Percentiles rank a stretch among this genome's conserved stretches.
Evolutionary conservation across 2,888 invertebrate genomes (phyloP).

Genomic region (Lithophane semibrunnea): DNA sequence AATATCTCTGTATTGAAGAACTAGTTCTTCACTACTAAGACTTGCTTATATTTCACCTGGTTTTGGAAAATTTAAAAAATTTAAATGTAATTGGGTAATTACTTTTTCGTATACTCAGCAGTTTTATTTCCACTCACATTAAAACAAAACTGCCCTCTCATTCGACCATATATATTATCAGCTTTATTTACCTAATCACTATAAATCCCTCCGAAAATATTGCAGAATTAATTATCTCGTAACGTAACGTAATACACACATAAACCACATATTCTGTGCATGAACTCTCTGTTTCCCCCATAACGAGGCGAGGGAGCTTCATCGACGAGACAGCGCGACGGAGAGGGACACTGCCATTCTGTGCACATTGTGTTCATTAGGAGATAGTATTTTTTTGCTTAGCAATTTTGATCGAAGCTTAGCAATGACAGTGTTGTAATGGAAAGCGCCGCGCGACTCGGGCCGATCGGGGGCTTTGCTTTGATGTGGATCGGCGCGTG

Average conservation of each 20-base stretch:
- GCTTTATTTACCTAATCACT: conserved; percentile 21
- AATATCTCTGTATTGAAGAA: conserved; percentile 2
- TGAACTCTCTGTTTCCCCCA: conserved; percentile 31
- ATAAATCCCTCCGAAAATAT: conserved; percentile 41
- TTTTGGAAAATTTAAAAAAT: background rate
- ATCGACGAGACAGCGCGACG: background rate
- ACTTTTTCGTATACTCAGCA: background rate
- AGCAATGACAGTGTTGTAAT: conserved; percentile 15
- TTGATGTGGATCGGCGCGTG: conserved; percentile 55
- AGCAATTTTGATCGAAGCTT: background rate
- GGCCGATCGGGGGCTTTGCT: conserved; percentile 34
- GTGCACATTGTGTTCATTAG: conserved; percentile 9
- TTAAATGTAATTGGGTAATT: conserved; percentile 1
- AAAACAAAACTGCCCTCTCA: background rate
- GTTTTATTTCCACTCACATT: conserved; percentile 3
- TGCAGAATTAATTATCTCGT: conserved; percentile 46
- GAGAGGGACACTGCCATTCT: conserved; percentile 2
- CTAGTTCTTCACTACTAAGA: conserved; percentile 4
- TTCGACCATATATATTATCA: background rate
- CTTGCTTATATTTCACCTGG: background rate
- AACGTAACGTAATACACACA: conserved; percentile 25
- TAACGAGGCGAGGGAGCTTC: conserved; percentile 12
- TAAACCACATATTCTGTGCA: background rate
- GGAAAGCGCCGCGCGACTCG: conserved; percentile 28
- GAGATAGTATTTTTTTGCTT: conserved; percentile 14